phyloP scores from a whole-genome alignment of 2,797 vertebrate genomes.

The Otus scops region DNA sequence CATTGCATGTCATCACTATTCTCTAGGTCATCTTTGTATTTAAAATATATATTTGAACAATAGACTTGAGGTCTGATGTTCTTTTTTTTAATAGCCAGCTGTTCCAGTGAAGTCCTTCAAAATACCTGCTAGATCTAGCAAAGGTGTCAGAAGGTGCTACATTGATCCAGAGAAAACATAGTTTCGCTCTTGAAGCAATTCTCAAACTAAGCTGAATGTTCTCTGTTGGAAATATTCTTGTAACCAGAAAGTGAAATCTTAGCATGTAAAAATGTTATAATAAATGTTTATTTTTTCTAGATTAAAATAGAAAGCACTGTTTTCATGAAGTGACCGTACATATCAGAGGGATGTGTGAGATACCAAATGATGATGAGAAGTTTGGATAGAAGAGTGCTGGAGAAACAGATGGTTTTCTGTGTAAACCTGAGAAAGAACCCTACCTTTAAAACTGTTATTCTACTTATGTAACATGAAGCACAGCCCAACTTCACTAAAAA shows the following conservation, averaged over 20 bases:
- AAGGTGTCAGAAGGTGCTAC: not conserved
- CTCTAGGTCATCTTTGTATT: not conserved
- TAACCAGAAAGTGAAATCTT: not conserved
- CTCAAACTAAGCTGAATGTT: not conserved
- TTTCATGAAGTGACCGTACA: not conserved
- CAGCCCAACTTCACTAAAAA: not conserved
- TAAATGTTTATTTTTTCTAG: not conserved
- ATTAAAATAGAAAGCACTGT: not conserved
- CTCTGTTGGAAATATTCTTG: not conserved
- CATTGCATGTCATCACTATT: not conserved
- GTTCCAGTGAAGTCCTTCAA: not conserved
- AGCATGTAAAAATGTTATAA: not conserved
- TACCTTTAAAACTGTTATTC: not conserved
- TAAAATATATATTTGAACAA: not conserved
- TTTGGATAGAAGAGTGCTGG: not conserved
- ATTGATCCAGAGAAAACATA: not conserved
- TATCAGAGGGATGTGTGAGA: not conserved
- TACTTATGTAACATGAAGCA: not conserved
- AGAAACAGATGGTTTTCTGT: not conserved
- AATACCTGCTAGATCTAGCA: not conserved
- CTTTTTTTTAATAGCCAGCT: not conserved
- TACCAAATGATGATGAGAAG: not conserved
- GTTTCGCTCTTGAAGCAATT: not conserved
- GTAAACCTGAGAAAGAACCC: not conserved
- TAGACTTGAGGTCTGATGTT: not conserved